Evolutionary conservation across 1,140 invertebrate species (phyloP), one percentile per base, ranked within the genome.

Genomic region (Drosophila mojavensis): DNA sequence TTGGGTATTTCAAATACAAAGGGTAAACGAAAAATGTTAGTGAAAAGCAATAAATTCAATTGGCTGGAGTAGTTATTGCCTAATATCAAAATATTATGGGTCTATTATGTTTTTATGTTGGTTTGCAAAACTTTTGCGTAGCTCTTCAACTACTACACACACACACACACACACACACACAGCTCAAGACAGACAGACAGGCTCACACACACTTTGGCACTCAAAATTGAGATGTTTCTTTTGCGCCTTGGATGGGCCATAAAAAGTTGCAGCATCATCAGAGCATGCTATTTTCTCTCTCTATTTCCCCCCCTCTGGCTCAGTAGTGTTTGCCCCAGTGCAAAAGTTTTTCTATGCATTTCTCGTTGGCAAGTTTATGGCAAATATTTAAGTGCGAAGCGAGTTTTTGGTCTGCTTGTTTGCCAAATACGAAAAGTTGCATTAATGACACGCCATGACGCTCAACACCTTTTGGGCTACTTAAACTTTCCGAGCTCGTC

Each of bases 201-300:
- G 3, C 43, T 17, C 43, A 17, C n/a, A 45, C 41, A 10, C 54
- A 41, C 48, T 45, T 51, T n/a, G 36, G 15, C 55, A 13, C 63
- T 54, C 30, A 62, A 81, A 72, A 86, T 78, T 81, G 75, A 86
- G 75, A 85, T 86, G 78, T 88, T 88, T 71, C 65, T 65, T 66
- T 75, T 66, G 66, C 41, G 67, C 62, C 74, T 58, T 73, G 70
- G 58, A 62, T 61, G 63, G 50, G 47, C 60, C 64, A 77, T 84
- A 77, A 85, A 85, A 86, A 85, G 79, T 85, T 86, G 82, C 81
- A 81, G 62, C 81, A 86, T 85, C 81, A 85, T 85, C 81, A 85
- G 69, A 56, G 77, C 77, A 59, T 69, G 50, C 58, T 60, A 41
- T 26, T 51, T 28, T 45, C 43, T 47, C 5, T 15, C 11, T n/a